Percentiles rank a stretch among this genome's conserved stretches.
Evolutionary conservation across 2,113 vertebrate genomes (phyloP).

Genomic region (Paedocypris sp.): DNA sequence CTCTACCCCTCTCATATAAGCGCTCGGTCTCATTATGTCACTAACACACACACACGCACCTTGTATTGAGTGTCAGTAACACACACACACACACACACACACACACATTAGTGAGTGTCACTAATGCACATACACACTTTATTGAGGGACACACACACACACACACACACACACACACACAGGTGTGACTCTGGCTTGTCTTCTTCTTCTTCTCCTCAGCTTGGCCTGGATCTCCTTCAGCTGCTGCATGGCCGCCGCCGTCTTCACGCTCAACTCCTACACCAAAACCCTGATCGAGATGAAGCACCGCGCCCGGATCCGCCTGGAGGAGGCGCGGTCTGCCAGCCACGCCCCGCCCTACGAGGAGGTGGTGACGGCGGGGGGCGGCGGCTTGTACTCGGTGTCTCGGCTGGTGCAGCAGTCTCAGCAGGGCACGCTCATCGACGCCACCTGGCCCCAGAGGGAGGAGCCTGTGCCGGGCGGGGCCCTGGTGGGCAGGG

Average conservation of each 20-base stretch:
- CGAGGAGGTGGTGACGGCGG: conserved; percentile 52
- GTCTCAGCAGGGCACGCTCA: conserved; percentile 48
- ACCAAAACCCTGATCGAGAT: conserved; percentile 71
- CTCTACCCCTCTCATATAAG: no score
- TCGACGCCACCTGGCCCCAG: conserved; percentile 49
- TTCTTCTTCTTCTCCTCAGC: conserved; percentile 34
- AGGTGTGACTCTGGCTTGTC: no score
- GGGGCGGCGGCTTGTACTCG: conserved; percentile 51
- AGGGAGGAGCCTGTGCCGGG: conserved; percentile 43
- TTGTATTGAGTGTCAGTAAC: no score
- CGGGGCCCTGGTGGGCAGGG: conserved; percentile 32
- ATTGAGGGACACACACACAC: no score
- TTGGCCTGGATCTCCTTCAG: conserved; percentile 75
- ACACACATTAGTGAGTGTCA: no score
- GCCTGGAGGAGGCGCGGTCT: conserved; percentile 52
- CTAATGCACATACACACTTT: no score
- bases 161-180: no score
- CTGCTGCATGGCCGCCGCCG: conserved; percentile 71
- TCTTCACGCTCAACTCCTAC: conserved; percentile 72
- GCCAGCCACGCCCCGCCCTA: conserved; percentile 54
- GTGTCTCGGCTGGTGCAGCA: conserved; percentile 59
- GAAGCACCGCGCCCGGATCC: conserved; percentile 56
- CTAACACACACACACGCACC: no score
- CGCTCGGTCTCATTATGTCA: no score
- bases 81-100: no score